Percentiles rank a stretch among this genome's conserved stretches.
These are phyloP conservation scores for Gymnocypris eckloni DNA, from an alignment of 2,797 vertebrate genomes.

Conservation along the genomic window DNA sequence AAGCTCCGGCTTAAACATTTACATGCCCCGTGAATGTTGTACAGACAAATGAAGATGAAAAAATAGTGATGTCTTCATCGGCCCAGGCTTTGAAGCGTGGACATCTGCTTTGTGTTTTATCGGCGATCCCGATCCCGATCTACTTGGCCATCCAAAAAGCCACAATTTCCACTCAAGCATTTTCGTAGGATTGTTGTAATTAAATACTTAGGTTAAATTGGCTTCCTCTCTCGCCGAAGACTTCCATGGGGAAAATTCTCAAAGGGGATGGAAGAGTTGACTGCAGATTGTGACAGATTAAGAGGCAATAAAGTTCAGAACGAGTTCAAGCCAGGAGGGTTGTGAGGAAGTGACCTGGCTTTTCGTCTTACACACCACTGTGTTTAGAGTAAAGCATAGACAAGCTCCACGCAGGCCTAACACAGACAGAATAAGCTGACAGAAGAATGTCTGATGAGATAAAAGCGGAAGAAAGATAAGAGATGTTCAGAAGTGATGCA, in stretches of 20 bases:
- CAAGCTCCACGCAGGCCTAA: not conserved
- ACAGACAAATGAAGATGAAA: constrained; percentile 43
- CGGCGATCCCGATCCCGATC: not conserved
- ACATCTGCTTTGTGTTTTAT: constrained; percentile 58
- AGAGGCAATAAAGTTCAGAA: constrained; percentile 48
- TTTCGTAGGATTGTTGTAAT: constrained; percentile 58
- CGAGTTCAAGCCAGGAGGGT: constrained; percentile 39
- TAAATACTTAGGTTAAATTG: constrained; percentile 59
- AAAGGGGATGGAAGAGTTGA: constrained; percentile 28
- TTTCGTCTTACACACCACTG: constrained; percentile 26
- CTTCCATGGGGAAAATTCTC: constrained; percentile 40
- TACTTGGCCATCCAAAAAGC: constrained; percentile 37
- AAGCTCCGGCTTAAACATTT: constrained; percentile 20
- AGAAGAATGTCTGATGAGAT: constrained; percentile 33
- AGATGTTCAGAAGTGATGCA: constrained; percentile 41
- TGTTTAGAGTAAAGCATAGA: constrained; percentile 21
- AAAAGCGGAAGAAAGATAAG: constrained; percentile 34
- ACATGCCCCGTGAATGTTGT: not conserved
- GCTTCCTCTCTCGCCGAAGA: constrained; percentile 42
- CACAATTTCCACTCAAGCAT: constrained; percentile 52
- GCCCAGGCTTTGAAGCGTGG: constrained; percentile 41
- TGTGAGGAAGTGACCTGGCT: constrained; percentile 41
- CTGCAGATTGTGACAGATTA: constrained; percentile 56
- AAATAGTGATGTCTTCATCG: constrained; percentile 44
- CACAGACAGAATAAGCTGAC: constrained; percentile 34